These are phyloP conservation scores for Oriolus oriolus DNA, from an alignment of 2,113 vertebrate genomes.

Conservation along the genomic window DNA sequence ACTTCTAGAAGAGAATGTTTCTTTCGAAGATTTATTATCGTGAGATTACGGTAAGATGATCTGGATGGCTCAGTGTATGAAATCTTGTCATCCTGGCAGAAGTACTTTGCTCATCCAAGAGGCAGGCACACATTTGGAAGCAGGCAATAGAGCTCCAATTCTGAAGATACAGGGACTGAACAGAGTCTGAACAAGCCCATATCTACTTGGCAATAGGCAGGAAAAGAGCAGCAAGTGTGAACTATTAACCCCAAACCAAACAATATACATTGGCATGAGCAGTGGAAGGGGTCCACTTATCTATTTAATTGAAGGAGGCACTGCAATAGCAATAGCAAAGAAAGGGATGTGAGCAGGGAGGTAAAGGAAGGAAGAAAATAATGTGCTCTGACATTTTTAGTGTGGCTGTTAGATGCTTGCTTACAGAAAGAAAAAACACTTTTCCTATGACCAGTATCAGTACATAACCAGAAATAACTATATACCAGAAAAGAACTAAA, in stretches of 20 bases:
- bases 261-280: not conserved
- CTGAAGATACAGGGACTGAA: not conserved
- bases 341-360: not conserved
- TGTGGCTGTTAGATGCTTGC: not conserved
- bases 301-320: not conserved
- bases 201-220: not conserved
- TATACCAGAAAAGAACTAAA: not conserved
- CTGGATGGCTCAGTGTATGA: not conserved
- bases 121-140: not conserved
- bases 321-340: not conserved
- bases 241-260: not conserved
- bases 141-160: not conserved
- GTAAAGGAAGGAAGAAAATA: not conserved
- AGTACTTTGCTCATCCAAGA: slow-evolving; percentile 11
- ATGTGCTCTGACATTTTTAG: not conserved
- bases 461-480: no score
- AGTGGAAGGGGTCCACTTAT: not conserved
- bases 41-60: not conserved
- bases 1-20: not conserved
- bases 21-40: not conserved
- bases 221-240: not conserved
- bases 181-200: not conserved
- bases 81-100: not conserved
- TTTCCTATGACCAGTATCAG: not conserved
- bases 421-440: not conserved